phyloP scores from a whole-genome alignment of 2,113 vertebrate species.

The Triplophysa rosa region DNA sequence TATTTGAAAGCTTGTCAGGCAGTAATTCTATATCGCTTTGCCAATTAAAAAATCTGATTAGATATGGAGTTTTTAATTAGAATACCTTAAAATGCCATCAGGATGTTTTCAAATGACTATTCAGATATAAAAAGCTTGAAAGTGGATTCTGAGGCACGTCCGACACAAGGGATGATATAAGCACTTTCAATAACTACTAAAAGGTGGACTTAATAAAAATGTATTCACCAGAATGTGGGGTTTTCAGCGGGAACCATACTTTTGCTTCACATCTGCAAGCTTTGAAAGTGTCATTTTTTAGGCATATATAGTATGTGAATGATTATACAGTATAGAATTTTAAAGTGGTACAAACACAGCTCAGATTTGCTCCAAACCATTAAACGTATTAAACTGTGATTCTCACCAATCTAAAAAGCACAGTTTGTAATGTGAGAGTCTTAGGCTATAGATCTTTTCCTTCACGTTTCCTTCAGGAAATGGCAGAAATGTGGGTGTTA shows the following conservation, averaged over 20 bases:
- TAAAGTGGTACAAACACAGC: no score
- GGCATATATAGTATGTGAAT: no score
- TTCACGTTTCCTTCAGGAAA: background rate
- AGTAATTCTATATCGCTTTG: slow-evolving; percentile 33
- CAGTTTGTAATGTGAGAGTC: background rate
- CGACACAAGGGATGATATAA: background rate
- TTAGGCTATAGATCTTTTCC: background rate
- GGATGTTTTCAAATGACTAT: slow-evolving; percentile 20
- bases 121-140: slow-evolving; percentile 17
- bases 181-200: slow-evolving; percentile 10
- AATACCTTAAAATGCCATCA: slow-evolving; percentile 32
- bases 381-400: background rate
- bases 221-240: background rate
- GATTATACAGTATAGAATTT: no score
- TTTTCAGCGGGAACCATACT: background rate
- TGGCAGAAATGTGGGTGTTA: slow-evolving; percentile 11
- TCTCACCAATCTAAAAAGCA: background rate
- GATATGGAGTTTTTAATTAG: slow-evolving; percentile 41
- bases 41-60: slow-evolving; percentile 45
- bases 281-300: no score
- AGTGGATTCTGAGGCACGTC: background rate
- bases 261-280: no score
- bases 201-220: background rate
- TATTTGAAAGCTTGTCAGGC: slow-evolving; percentile 34
- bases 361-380: background rate